phyloP scores from a whole-genome alignment of 2,113 vertebrate species.

The Glaucidium brasilianum region DNA sequence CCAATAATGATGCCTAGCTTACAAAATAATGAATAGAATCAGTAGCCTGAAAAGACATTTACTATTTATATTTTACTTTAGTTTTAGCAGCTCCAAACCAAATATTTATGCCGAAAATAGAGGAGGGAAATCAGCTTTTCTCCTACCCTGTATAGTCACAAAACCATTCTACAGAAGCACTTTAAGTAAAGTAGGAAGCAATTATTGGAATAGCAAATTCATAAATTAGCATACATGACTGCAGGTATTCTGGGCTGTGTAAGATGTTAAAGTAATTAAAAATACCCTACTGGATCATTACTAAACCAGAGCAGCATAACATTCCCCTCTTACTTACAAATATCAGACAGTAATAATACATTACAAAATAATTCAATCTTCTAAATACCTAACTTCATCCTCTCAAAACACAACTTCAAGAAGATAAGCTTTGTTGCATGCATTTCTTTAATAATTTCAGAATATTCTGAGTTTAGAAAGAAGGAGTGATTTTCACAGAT shows the following conservation, averaged over 20 bases:
- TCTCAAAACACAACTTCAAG: background rate
- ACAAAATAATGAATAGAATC: background rate
- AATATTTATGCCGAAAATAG: background rate
- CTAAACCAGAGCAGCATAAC: background rate
- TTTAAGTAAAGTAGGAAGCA: background rate
- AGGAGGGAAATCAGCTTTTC: background rate
- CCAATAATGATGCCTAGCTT: background rate
- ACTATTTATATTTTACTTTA: background rate
- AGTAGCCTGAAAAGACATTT: background rate
- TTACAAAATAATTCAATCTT: background rate
- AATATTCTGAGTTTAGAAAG: background rate
- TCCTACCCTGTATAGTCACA: background rate
- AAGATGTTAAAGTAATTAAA: background rate
- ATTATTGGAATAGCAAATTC: background rate
- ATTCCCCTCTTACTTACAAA: background rate
- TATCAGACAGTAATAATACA: background rate
- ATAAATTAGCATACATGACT: background rate
- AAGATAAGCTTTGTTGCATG: background rate
- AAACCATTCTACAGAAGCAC: background rate
- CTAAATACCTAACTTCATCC: background rate
- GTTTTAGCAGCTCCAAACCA: background rate
- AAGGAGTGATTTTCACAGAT: background rate
- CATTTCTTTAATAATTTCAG: background rate
- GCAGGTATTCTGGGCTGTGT: background rate
- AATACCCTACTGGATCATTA: background rate